Percentiles rank a stretch among this genome's conserved stretches.
These are phyloP conservation scores for Actinopyga echinites DNA, from an alignment of 53 echinoderm and acorn worm species.

Conservation along the genomic window DNA sequence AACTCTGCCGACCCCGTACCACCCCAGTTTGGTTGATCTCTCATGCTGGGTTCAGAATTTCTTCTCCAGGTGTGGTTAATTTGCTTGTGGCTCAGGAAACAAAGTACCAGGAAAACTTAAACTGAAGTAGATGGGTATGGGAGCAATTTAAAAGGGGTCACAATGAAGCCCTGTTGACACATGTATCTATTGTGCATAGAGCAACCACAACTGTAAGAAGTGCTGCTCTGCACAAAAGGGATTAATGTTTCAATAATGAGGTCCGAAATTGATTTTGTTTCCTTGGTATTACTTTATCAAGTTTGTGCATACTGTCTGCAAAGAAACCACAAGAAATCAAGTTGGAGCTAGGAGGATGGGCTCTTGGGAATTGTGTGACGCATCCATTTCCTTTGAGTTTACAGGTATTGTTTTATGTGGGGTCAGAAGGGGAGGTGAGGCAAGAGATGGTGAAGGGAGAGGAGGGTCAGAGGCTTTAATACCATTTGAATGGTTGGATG, in stretches of 20 bases:
- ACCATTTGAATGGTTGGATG: no score
- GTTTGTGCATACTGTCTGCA: no score
- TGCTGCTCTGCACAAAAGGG: slow-evolving; percentile 2
- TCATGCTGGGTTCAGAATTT: neutral
- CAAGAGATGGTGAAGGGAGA: no score
- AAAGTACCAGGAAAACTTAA: neutral
- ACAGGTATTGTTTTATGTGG: no score
- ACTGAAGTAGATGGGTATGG: neutral
- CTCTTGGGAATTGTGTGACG: no score
- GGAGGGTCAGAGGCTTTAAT: no score
- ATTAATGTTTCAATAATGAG: slow-evolving; percentile 12
- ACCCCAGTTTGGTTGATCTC: no score
- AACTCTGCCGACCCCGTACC: no score
- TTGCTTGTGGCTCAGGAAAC: slow-evolving; percentile 5
- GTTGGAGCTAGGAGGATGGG: no score
- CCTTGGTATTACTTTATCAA: neutral
- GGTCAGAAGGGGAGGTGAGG: no score
- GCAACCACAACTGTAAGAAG: neutral
- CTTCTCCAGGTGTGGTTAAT: slow-evolving; percentile 23
- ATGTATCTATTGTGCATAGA: slow-evolving; percentile 6
- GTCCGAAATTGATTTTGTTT: neutral
- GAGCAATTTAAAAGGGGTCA: slow-evolving; percentile 6
- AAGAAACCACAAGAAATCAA: no score
- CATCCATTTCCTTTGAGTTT: no score
- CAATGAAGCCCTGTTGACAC: slow-evolving; percentile 22